Evolutionary conservation across 2,888 invertebrate genomes (phyloP).

Genomic region (Drosophila nigritarsus): DNA sequence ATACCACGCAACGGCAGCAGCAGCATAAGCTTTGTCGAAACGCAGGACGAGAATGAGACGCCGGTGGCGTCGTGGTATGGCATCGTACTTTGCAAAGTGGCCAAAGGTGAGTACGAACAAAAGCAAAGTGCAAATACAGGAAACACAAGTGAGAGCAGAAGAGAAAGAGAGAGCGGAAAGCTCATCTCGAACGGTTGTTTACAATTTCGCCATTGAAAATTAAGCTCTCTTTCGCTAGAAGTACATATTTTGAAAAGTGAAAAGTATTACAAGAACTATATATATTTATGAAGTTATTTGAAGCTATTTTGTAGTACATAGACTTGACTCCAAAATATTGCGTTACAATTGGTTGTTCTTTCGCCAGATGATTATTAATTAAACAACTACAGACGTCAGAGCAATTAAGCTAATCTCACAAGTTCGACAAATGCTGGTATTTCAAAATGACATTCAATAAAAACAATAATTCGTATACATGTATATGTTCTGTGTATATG

Average conservation of each 20-base stretch:
- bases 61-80: conserved; percentile 87
- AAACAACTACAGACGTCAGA: conserved; percentile 57
- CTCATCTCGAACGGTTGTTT: conserved; percentile 4
- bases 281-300: conserved; percentile 5
- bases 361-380: conserved; percentile 55
- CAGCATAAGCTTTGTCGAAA: conserved; percentile 69
- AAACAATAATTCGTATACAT: conserved; percentile 28
- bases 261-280: not conserved
- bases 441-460: conserved; percentile 73
- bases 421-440: conserved; percentile 45
- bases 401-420: conserved; percentile 66
- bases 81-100: conserved; percentile 89
- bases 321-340: conserved; percentile 43
- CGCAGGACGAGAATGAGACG: conserved; percentile 84
- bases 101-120: conserved; percentile 87
- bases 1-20: conserved; percentile 71
- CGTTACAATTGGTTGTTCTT: conserved; percentile 30
- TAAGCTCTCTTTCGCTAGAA: not conserved
- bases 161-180: conserved; percentile 13
- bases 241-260: not conserved
- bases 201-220: not conserved
- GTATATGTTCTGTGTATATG: conserved; percentile 7
- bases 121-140: not conserved
- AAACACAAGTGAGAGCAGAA: not conserved
- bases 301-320: conserved; percentile 7